Percentiles rank a stretch among this genome's conserved stretches.
These are phyloP conservation scores for Drosophila persimilis DNA, from an alignment of 1,140 invertebrate species.

Conservation along the genomic window DNA sequence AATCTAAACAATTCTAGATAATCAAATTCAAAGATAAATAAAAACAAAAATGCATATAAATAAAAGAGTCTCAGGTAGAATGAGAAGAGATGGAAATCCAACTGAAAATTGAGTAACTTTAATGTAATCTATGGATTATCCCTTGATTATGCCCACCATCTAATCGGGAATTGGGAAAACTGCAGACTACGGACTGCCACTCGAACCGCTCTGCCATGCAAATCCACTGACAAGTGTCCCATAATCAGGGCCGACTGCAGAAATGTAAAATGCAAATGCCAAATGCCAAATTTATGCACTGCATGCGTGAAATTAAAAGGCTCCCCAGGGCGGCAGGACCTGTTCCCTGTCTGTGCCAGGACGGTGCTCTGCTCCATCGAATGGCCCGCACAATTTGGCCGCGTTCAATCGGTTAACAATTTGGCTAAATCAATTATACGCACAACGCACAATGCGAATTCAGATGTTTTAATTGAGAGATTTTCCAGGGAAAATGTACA, in stretches of 20 bases:
- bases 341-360: background rate
- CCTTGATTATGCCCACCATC: conserved; percentile 18
- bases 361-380: conserved; percentile 18
- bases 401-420: conserved; percentile 71
- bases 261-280: conserved; percentile 52
- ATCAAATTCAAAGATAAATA: no score
- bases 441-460: conserved; percentile 26
- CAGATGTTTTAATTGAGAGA: conserved; percentile 56
- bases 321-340: conserved; percentile 20
- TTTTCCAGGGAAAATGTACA: conserved; percentile 33
- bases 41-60: no score
- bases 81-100: no score
- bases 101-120: no score
- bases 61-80: no score
- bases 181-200: conserved; percentile 10
- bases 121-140: background rate
- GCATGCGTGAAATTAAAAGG: conserved; percentile 72
- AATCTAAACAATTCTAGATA: no score
- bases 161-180: conserved; percentile 22
- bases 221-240: conserved; percentile 73
- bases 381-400: conserved; percentile 54
- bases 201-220: conserved; percentile 34
- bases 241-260: conserved; percentile 58
- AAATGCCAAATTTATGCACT: conserved; percentile 69
- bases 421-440: conserved; percentile 77